Evolutionary conservation across 1,140 invertebrate genomes (phyloP).

Genomic region (Eurosta solidaginis): DNA sequence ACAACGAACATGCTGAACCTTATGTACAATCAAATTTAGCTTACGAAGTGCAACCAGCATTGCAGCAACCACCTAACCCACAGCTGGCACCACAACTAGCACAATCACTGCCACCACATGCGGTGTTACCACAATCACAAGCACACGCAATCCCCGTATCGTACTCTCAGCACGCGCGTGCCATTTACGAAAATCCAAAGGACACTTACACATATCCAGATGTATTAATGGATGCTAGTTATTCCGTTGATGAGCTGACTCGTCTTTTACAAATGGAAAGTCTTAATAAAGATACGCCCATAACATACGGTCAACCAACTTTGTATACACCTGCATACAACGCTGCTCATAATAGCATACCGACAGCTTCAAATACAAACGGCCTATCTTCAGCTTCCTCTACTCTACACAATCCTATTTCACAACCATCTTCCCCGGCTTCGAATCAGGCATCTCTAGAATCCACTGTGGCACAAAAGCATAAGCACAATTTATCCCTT

Average conservation of each 20-base stretch:
- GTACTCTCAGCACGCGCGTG: background rate
- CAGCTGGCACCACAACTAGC: no score
- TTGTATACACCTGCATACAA: background rate
- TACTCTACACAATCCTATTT: no score
- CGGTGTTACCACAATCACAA: background rate
- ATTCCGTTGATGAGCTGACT: background rate
- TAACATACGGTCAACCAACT: background rate
- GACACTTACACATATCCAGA: background rate
- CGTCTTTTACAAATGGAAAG: conserved; percentile 1
- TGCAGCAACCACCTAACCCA: no score
- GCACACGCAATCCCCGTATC: background rate
- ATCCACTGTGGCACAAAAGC: background rate
- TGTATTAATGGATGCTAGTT: background rate
- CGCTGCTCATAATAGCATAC: background rate
- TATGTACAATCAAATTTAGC: background rate
- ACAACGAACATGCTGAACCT: background rate
- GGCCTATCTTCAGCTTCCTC: no score
- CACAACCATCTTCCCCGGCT: background rate
- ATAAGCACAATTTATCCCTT: background rate
- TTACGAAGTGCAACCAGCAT: background rate
- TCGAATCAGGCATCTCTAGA: background rate
- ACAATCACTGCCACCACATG: no score
- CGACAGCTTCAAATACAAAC: background rate
- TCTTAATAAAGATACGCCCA: background rate
- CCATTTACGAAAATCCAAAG: background rate